Evolutionary conservation across 2,888 invertebrate genomes (phyloP).

Genomic region (Didymodactylos carnosus): DNA sequence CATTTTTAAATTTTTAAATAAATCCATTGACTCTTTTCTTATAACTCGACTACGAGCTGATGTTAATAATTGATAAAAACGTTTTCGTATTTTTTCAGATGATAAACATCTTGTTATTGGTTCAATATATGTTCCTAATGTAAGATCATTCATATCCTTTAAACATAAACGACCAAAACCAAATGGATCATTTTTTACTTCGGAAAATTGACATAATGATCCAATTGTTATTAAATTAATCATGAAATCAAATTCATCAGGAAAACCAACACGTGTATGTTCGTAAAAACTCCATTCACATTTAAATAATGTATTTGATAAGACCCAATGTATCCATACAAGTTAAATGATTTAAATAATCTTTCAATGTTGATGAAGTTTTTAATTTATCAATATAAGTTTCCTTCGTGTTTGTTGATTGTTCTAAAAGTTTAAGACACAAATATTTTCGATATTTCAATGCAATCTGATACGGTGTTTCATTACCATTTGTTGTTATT

Average conservation of each 20-base stretch:
- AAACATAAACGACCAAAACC: background rate
- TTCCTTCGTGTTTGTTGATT: too few species aligned
- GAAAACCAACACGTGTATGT: background rate
- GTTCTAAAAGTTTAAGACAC: too few species aligned
- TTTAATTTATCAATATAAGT: too few species aligned
- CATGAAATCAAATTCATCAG: background rate
- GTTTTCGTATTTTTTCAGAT: background rate
- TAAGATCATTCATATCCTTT: background rate
- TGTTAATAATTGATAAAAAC: background rate
- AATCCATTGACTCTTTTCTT: background rate
- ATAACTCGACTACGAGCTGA: background rate
- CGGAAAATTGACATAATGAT: background rate
- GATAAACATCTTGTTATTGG: background rate
- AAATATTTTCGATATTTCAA: too few species aligned
- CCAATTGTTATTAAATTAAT: background rate
- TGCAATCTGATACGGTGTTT: too few species aligned
- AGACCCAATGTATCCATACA: too few species aligned
- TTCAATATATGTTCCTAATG: background rate
- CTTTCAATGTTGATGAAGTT: too few species aligned
- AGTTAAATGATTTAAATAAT: too few species aligned
- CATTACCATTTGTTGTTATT: too few species aligned
- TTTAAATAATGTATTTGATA: too few species aligned
- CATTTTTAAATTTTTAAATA: background rate
- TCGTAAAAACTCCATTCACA: too few species aligned
- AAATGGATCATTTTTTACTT: background rate